Conservation (phyloP, 2,797 vertebrate genomes). For the Rhyacichthys aspro region DNA sequence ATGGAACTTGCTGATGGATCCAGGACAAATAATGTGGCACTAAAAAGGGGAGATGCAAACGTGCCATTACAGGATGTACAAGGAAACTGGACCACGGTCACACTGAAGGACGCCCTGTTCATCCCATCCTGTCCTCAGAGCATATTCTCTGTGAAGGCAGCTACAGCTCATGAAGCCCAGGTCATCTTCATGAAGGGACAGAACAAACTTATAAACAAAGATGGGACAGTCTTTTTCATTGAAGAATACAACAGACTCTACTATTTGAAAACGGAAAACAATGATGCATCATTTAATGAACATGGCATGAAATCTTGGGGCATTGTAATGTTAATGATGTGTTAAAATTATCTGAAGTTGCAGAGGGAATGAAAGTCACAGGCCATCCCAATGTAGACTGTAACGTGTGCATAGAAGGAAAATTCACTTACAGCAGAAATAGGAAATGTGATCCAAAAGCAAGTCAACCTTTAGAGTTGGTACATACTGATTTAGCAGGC, state of each 20-base stretch:
- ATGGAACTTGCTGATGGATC: conserved; percentile 13
- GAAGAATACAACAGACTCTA: neutral
- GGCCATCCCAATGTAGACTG: no score
- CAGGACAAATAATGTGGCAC: conserved; percentile 10
- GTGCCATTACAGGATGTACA: neutral
- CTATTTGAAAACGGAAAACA: conserved; percentile 11
- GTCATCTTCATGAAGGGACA: conserved; percentile 30
- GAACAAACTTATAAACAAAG: neutral
- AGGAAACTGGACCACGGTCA: neutral
- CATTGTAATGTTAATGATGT: conserved; percentile 39
- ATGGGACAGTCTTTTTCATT: neutral
- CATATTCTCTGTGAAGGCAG: conserved; percentile 24
- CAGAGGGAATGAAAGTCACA: no score
- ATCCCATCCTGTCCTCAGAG: conserved; percentile 14
- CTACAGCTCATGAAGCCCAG: conserved; percentile 17
- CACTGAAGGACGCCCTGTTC: neutral
- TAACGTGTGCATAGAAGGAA: no score
- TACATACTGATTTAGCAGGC: no score
- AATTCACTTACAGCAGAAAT: no score
- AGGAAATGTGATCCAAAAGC: no score
- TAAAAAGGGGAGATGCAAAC: neutral
- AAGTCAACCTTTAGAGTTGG: no score
- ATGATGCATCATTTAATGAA: neutral
- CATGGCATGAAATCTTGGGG: conserved; percentile 31
- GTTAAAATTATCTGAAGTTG: conserved; percentile 15